A percentile compares a stretch with the other conserved stretches of the same genome.
Evolutionary conservation across 1,140 invertebrate genomes (phyloP).

Genomic region (Drosophila watanabei): DNA sequence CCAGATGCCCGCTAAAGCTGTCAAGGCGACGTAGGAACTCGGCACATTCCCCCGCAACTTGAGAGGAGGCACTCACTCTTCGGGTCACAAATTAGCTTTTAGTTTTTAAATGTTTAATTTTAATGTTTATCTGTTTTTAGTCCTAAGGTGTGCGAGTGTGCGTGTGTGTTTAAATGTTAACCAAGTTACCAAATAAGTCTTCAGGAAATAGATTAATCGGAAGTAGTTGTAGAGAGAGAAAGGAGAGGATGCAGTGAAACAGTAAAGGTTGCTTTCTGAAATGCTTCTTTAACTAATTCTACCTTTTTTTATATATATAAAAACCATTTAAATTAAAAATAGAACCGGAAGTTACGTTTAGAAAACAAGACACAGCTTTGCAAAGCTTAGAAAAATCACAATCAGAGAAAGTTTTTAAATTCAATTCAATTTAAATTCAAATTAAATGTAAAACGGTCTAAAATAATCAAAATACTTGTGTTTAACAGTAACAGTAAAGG

Average conservation of each 20-base stretch:
- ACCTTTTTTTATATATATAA: no score
- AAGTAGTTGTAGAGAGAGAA: slow-evolving; percentile 4
- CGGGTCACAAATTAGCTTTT: slow-evolving; percentile 58
- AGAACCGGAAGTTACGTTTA: no score
- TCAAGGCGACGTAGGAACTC: slow-evolving; percentile 58
- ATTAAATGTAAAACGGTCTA: neutral
- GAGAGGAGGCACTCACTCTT: slow-evolving; percentile 8
- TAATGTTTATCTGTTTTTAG: slow-evolving; percentile 38
- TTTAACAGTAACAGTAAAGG: no score
- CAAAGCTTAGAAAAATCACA: no score
- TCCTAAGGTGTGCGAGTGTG: slow-evolving; percentile 6
- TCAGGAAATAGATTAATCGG: slow-evolving; percentile 47
- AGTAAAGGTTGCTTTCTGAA: no score
- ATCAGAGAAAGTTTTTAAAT: neutral
- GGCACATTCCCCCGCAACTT: slow-evolving; percentile 51
- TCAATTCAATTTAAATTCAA: neutral
- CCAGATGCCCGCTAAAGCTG: slow-evolving; percentile 62
- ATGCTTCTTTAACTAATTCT: no score
- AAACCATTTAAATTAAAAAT: no score
- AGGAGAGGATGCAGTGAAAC: no score
- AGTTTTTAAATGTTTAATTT: no score
- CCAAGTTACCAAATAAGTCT: slow-evolving; percentile 19
- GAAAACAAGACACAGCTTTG: no score
- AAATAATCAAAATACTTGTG: no score
- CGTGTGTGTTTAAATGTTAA: slow-evolving; percentile 13